Conservation (phyloP, 1,140 invertebrate genomes). For the Neodiprion pinetum region DNA sequence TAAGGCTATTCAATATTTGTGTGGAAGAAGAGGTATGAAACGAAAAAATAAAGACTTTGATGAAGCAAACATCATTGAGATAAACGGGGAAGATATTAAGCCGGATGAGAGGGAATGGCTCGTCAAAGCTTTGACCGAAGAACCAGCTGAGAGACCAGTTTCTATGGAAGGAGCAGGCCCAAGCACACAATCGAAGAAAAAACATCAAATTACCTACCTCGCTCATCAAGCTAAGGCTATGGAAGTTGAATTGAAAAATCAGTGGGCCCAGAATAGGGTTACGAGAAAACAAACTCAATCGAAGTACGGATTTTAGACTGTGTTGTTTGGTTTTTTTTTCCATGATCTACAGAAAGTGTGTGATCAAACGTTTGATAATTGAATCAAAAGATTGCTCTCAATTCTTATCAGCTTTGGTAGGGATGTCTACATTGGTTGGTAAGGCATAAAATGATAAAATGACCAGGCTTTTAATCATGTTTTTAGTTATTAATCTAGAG, state of each 20-base stretch:
- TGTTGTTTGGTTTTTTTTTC: not conserved
- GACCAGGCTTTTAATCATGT: too few species aligned
- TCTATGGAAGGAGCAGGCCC: constrained; percentile 50
- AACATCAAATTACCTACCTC: constrained; percentile 96
- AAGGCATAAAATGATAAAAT: too few species aligned
- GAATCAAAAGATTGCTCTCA: too few species aligned
- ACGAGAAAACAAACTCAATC: constrained; percentile 84
- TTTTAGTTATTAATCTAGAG: too few species aligned
- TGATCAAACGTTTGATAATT: too few species aligned
- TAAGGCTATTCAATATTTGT: constrained; percentile 58
- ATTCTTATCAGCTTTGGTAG: too few species aligned
- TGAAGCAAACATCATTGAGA: constrained; percentile 76
- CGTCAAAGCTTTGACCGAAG: constrained; percentile 82
- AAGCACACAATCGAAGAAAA: constrained; percentile 62
- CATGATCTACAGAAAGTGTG: too few species aligned
- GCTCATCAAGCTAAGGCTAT: constrained; percentile 94
- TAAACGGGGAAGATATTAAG: constrained; percentile 83
- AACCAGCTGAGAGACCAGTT: constrained; percentile 64
- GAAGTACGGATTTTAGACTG: constrained; percentile 84
- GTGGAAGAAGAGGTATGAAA: constrained; percentile 60
- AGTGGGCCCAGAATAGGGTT: constrained; percentile 89
- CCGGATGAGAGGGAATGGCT: constrained; percentile 82
- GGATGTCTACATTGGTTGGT: too few species aligned
- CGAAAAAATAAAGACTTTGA: constrained; percentile 60
- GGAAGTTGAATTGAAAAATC: constrained; percentile 91